These are phyloP conservation scores for Pelmatolapia mariae DNA, from an alignment of 2,113 vertebrate species.

Conservation along the genomic window DNA sequence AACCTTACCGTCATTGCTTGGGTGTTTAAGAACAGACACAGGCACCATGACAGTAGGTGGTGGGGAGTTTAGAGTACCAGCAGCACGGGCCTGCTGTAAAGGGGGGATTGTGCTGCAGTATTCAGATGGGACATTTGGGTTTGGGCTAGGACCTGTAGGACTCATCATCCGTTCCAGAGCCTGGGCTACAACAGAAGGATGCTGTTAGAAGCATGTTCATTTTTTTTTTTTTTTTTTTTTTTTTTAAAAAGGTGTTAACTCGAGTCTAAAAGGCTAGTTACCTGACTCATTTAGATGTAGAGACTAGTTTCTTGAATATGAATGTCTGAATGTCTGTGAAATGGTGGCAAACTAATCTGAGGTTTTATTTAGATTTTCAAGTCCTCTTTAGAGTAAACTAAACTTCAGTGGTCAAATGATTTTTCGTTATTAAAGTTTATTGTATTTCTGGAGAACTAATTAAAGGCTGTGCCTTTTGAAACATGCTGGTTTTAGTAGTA, in stretches of 20 bases:
- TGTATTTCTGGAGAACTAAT: not conserved
- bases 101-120: constrained; percentile 74
- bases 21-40: constrained; percentile 84
- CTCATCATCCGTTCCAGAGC: constrained; percentile 97
- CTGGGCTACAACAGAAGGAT: constrained; percentile 74
- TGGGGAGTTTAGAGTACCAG: constrained; percentile 72
- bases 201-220: not conserved
- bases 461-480: not conserved
- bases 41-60: constrained; percentile 82
- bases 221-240: not conserved
- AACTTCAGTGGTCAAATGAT: not conserved
- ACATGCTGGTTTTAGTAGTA: not conserved
- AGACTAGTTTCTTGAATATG: not conserved
- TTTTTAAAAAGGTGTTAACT: not conserved
- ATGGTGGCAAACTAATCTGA: not conserved
- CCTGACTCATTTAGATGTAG: not conserved
- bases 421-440: not conserved
- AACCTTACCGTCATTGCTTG: constrained; percentile 77
- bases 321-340: not conserved
- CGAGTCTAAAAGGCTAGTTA: not conserved
- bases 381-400: not conserved
- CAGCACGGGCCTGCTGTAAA: constrained; percentile 76
- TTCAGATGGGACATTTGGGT: constrained; percentile 78
- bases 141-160: constrained; percentile 80
- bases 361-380: not conserved